Base-by-base conservation (phyloP, 2,113 vertebrate genomes). In the Mus spicilegus region DNA sequence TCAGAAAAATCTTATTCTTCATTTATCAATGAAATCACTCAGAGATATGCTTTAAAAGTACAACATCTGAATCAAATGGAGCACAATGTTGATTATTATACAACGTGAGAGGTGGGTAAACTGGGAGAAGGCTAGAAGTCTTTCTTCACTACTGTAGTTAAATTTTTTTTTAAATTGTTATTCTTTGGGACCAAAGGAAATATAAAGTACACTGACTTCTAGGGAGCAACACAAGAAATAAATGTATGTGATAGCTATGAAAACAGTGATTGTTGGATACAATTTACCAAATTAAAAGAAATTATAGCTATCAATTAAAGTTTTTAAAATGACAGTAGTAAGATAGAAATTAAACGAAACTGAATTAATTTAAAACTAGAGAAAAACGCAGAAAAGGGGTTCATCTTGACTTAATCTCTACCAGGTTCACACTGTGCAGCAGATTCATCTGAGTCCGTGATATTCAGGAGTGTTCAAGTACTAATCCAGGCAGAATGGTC, bases 111-210 rank as follows among this genome's bases (percentile, higher is more conserved):
- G 20, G 54, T 36, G 3, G 24, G 51, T 87, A 73, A 77, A 65
- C 11, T 19, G 8, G 65, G 5, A 10, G 39, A 54, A 33, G 2
- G 17, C 76, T 7, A 63, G 0, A 30, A 84, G 13, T 89, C 42
- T 56, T 85, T 90, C 56, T 93, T 70, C 39, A 8, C 17, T 26
- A 26, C 33, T 20, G 12, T 82, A 54, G 78, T 93, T 95, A 42
- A 9, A 19, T 56, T 30, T 30, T 56, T 33, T 88, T 8, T 56
- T 4, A 73, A 20, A 65, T 13, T 81, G 26, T 87, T 91, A 87
- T 12, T 89, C 16, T 89, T 72, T 90, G 69, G 77, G 58, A 78
- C 46, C 95, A 97, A 95, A 82, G 67, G 51, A 81, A 85, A 94
- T 39, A 93, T 39, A 97, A 89, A 87, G n/a, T 46, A 90, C 24